Percentiles rank a stretch among this genome's conserved stretches.
Conservation (phyloP, 2,797 vertebrate genomes). For the Lacerta viridis region DNA sequence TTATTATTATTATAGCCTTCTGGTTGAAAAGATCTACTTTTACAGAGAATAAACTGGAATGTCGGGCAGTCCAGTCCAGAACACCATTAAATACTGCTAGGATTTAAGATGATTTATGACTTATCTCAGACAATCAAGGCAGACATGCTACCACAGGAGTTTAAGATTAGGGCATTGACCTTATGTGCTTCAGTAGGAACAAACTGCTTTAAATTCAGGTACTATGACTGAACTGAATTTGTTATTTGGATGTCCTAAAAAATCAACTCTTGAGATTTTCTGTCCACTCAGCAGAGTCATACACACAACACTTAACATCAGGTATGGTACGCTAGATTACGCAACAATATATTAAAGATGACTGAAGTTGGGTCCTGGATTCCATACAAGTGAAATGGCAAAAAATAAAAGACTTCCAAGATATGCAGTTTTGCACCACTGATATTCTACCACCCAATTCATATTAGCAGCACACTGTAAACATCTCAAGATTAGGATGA, state of each 20-base stretch:
- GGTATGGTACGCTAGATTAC: neutral
- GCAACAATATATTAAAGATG: constrained; percentile 26
- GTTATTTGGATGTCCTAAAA: neutral
- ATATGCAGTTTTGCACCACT: neutral
- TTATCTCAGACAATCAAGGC: neutral
- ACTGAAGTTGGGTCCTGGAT: constrained; percentile 1
- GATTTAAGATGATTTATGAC: constrained; percentile 20
- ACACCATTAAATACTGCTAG: neutral
- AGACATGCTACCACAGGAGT: neutral
- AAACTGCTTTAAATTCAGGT: neutral
- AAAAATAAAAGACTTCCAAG: neutral
- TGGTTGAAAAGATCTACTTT: neutral
- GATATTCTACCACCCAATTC: no score
- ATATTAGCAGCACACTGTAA: constrained; percentile 1
- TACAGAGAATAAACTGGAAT: neutral
- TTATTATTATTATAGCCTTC: neutral
- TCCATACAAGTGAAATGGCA: neutral
- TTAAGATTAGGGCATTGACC: neutral
- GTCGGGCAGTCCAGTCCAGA: neutral
- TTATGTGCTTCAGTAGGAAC: neutral
- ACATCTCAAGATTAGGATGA: constrained; percentile 11
- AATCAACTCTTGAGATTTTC: constrained; percentile 31
- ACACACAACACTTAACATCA: neutral
- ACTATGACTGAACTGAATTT: neutral
- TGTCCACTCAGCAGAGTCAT: neutral